Evolutionary conservation across 2,888 invertebrate genomes (phyloP), one percentile per base, ranked within the genome.

Genomic region (Melanostoma mellinum): DNA sequence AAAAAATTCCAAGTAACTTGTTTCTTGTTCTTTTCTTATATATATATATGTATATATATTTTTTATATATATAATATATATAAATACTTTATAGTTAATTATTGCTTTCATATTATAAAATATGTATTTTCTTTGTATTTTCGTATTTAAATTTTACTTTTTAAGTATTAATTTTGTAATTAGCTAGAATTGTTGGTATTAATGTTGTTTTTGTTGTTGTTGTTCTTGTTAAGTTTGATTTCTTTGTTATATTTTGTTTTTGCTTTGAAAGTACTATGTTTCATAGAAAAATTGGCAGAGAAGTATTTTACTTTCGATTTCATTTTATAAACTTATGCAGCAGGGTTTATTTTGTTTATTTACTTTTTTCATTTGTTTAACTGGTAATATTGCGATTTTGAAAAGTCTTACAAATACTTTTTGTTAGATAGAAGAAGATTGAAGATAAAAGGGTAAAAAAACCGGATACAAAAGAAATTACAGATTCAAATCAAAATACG

Each of bases 261-360:
- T 74, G 46, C 50, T 36, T 69, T 75, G 55, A 76, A 76, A 72
- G 67, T 75, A 84, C 52, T 73, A 67, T 56, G 60, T 72, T 82
- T 68, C 65, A 75, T 72, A 75, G 78, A 75, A 79, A 77, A 82
- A 85, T 71, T 84, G 76, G 76, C 76, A 73, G 79, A 84, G 63
- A 87, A 87, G 67, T 87, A 68, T 65, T 86, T 80, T 71, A 69
- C 84, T 85, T 76, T 88, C 55, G 55, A 77, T 86, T 86, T 85
- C 72, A 86, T 81, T 86, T 86, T 76, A 86, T 87, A 88, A 88
- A 86, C 88, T 87, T 88, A 87, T 82, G 87, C 89, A 56, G 69
- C 63, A 42, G 55, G 48, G 52, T 40, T 60, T 58, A 20, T 56
- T 10, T 40, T 67, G 35, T 42, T 63, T 48, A 30, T 48, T 61